phyloP scores from a whole-genome alignment of 2,113 vertebrate genomes.

The Mobula hypostoma region DNA sequence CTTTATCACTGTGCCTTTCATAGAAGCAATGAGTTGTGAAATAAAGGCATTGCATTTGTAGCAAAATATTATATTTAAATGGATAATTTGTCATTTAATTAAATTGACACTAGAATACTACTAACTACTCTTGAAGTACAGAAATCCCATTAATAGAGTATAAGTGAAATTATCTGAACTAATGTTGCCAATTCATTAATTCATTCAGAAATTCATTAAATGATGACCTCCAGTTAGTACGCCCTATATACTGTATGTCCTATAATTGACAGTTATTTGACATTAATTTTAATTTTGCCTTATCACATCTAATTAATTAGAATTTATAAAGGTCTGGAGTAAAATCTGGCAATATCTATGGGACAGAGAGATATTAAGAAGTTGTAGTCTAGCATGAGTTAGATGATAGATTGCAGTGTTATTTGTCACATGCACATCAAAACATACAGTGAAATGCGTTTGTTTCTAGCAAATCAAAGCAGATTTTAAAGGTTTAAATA shows the following conservation, averaged over 20 bases:
- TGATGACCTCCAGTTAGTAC: neutral
- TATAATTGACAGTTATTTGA: neutral
- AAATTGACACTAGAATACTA: neutral
- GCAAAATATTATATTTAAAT: neutral
- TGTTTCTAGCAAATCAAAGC: too few relatives aligned
- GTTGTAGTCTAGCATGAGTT: too few relatives aligned
- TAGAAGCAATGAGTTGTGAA: neutral
- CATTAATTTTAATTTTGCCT: neutral
- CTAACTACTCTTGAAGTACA: neutral
- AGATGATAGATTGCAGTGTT: too few relatives aligned
- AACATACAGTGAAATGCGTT: too few relatives aligned
- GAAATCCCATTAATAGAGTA: neutral
- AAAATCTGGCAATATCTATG: neutral
- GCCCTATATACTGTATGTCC: neutral
- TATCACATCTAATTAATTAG: neutral
- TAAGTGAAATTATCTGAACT: neutral
- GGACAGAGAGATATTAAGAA: too few relatives aligned
- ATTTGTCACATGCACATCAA: too few relatives aligned
- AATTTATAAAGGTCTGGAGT: neutral
- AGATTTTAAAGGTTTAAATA: too few relatives aligned
- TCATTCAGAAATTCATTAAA: neutral
- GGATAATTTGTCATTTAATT: constrained; percentile 23
- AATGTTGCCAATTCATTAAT: neutral
- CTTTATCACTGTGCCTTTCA: neutral
- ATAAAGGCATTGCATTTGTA: neutral